Conservation (phyloP, 2,888 invertebrate species). For the Eristalis arbustorum region DNA sequence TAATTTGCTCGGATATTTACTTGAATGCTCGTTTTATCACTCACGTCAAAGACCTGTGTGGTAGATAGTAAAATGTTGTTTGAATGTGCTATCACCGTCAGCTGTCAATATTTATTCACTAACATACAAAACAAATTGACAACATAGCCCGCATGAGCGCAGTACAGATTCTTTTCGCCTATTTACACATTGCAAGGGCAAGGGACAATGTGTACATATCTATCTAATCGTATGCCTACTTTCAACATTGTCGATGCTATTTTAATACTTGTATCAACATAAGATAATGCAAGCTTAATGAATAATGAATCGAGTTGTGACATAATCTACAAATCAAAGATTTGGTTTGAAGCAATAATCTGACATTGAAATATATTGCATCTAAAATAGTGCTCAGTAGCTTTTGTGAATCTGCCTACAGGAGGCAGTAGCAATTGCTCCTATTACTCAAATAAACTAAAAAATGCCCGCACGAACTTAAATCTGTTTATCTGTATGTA, state of each 20-base stretch:
- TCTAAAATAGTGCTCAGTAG: too few relatives aligned
- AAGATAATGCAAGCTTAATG: background rate
- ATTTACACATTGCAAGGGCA: background rate
- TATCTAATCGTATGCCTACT: background rate
- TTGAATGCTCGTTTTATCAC: slow-evolving; percentile 1
- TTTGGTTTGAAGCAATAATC: too few relatives aligned
- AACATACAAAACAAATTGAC: slow-evolving; percentile 27
- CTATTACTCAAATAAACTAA: background rate
- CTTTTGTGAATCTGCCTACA: too few relatives aligned
- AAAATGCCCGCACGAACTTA: background rate
- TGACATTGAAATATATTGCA: too few relatives aligned
- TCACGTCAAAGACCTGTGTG: slow-evolving; percentile 43
- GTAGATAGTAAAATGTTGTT: slow-evolving; percentile 43
- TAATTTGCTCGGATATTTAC: background rate
- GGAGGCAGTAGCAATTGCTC: background rate
- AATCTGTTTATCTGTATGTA: slow-evolving; percentile 51
- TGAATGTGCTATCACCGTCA: background rate
- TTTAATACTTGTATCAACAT: background rate
- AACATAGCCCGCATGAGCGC: background rate
- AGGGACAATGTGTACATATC: background rate
- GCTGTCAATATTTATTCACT: background rate
- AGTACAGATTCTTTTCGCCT: background rate
- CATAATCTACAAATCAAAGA: background rate
- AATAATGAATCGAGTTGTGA: background rate
- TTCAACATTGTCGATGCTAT: too few relatives aligned